Evolutionary conservation across 2,113 vertebrate genomes (phyloP).

Genomic region (Saccopteryx leptura): DNA sequence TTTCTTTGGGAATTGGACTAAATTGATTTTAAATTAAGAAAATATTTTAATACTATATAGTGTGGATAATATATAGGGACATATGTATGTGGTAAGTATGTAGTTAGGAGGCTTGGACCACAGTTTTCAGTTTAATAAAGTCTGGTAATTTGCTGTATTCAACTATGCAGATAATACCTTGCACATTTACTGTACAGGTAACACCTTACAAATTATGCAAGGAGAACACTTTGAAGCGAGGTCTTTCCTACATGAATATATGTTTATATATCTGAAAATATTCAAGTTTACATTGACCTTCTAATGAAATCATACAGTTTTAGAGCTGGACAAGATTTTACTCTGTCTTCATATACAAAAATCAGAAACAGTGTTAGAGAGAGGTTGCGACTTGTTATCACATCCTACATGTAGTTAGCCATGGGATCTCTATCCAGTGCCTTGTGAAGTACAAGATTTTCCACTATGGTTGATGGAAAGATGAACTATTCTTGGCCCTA

Average conservation of each 20-base stretch:
- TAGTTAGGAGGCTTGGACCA: not conserved
- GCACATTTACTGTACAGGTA: not conserved
- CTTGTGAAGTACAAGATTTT: not conserved
- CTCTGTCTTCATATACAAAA: not conserved
- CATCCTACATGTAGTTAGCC: not conserved
- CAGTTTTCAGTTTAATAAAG: constrained; percentile 53
- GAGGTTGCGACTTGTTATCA: not conserved
- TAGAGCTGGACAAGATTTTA: not conserved
- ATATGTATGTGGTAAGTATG: not conserved
- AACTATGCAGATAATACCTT: constrained; percentile 4
- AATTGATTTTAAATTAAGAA: constrained; percentile 44
- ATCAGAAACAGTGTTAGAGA: not conserved
- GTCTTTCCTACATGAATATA: not conserved
- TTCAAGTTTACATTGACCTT: constrained; percentile 16
- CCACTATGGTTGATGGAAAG: not conserved
- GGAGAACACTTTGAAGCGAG: not conserved
- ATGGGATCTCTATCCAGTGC: not conserved
- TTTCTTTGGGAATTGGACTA: constrained; percentile 9
- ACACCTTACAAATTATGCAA: constrained; percentile 46
- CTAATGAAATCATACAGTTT: constrained; percentile 19
- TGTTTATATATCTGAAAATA: constrained; percentile 9
- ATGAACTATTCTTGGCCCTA: not conserved
- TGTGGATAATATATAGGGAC: not conserved
- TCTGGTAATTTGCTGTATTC: constrained; percentile 8
- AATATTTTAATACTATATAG: not conserved